Conservation (phyloP, 2,113 vertebrate species). For the human region DNA sequence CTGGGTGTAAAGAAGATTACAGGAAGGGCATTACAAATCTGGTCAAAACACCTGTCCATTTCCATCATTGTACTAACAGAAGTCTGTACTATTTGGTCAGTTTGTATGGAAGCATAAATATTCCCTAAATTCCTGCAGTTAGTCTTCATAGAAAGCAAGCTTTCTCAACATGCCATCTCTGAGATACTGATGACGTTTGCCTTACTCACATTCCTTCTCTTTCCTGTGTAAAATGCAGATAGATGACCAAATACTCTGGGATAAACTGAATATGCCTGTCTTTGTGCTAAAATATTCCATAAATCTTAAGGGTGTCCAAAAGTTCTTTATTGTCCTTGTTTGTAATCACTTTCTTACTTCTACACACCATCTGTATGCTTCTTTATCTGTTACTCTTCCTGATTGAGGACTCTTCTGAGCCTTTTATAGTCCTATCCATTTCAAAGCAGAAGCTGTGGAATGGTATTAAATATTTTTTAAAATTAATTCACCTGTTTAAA, state of each 20-base stretch:
- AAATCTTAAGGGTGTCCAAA: constrained; percentile 77
- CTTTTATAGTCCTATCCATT: constrained; percentile 80
- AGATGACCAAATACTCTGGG: constrained; percentile 86
- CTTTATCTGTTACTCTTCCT: constrained; percentile 70
- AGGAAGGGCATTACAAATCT: constrained; percentile 58
- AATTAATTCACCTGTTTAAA: constrained; percentile 49
- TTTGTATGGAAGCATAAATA: constrained; percentile 58
- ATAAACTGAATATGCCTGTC: constrained; percentile 79
- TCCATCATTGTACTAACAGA: constrained; percentile 47
- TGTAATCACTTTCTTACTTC: constrained; percentile 82
- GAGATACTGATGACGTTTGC: constrained; percentile 79
- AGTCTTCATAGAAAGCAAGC: constrained; percentile 63
- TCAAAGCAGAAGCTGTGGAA: constrained; percentile 80
- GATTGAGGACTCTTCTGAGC: constrained; percentile 76
- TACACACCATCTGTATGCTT: constrained; percentile 47
- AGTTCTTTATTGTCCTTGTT: constrained; percentile 80
- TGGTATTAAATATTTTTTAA: constrained; percentile 60
- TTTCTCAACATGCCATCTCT: constrained; percentile 70
- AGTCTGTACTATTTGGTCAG: constrained; percentile 51
- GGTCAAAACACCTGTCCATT: constrained; percentile 58
- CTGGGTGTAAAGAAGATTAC: constrained; percentile 12
- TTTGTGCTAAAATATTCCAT: constrained; percentile 79
- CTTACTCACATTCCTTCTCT: constrained; percentile 82
- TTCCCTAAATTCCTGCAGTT: constrained; percentile 65
- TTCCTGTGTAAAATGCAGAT: constrained; percentile 79